Base-by-base conservation (phyloP, 2,888 invertebrate species). In the Latrodectus elegans region DNA sequence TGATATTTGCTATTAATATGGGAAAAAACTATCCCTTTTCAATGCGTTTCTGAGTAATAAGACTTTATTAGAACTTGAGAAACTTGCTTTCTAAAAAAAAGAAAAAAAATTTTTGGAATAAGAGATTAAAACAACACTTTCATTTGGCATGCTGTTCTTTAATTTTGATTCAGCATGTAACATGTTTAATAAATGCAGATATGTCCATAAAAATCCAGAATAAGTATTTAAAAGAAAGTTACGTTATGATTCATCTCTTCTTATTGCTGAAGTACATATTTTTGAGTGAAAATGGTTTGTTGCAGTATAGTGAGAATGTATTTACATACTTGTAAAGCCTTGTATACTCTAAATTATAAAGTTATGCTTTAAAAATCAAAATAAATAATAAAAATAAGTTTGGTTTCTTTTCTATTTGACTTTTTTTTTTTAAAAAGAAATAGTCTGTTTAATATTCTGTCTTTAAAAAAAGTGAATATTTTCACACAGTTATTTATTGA, bases 321-420 rank as follows among this genome's bases (percentile, higher is more conserved):
- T 88, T 83, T 88, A 84, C 82, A 84, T 88, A 88, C 88, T 74
- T 88, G 82, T 88, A 88, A 84, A 88, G 84, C 84, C 88, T 88
- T 88, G 88, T 88, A 84, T 84, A 84, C 83, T 82, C 80, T 88
- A 88, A 88, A 88, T 88, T 88, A 88, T 88, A 60, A 88, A 88
- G 78, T 88, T 88, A 88, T 88, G 84, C 88, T 88, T 88, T 88
- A 84, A 88, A 88, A 88, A 82, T 73, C 74, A 88, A 88, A 88
- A 83, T 83, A 88, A 88, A 88, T 60, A 67, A 68, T 83, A 74
- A 67, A 80, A 86, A 83, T 80, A 86, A 80, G 15, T 67, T 60
- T 38, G 15, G 26, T 78, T 70, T 68, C 38, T 68, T 76, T 68
- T 70, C n/a, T 70, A 55, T 52, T 68, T 78, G 38, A 38, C 6